phyloP scores from a whole-genome alignment of 2,797 vertebrate species.

The Clarias pachynema region DNA sequence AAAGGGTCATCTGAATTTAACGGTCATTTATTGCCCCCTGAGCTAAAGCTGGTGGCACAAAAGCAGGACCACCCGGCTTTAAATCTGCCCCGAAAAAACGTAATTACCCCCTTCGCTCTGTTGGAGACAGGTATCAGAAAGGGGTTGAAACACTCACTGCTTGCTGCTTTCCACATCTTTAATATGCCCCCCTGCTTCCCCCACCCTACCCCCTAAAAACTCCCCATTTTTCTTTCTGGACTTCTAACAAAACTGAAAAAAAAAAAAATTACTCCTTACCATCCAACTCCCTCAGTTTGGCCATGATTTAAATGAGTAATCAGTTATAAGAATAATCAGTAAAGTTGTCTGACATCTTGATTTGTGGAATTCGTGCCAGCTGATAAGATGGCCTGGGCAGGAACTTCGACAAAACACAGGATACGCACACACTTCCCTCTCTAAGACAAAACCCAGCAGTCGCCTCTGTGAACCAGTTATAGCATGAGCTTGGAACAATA shows the following conservation, averaged over 20 bases:
- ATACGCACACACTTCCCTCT: slow-evolving; percentile 60
- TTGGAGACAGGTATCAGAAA: slow-evolving; percentile 52
- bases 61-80: slow-evolving; percentile 73
- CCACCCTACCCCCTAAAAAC: too few relatives aligned
- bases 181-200: neutral
- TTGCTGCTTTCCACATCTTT: slow-evolving; percentile 18
- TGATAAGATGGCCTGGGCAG: slow-evolving; percentile 63
- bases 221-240: slow-evolving; percentile 14
- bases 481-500: slow-evolving; percentile 64
- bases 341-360: slow-evolving; percentile 48
- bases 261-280: slow-evolving; percentile 11
- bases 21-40: slow-evolving; percentile 76
- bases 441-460: slow-evolving; percentile 57
- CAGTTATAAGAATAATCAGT: slow-evolving; percentile 48
- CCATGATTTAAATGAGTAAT: slow-evolving; percentile 48
- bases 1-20: slow-evolving; percentile 76
- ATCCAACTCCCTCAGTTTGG: slow-evolving; percentile 1
- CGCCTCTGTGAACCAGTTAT: slow-evolving; percentile 60
- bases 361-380: slow-evolving; percentile 62
- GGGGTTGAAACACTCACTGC: slow-evolving; percentile 28
- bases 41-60: slow-evolving; percentile 66
- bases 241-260: slow-evolving; percentile 27
- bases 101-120: slow-evolving; percentile 58
- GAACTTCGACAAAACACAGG: slow-evolving; percentile 54
- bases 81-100: slow-evolving; percentile 65